Evolutionary conservation across 2,113 vertebrate species (phyloP), one percentile per base, ranked within the genome.

Genomic region (Ariopsis seemanni): DNA sequence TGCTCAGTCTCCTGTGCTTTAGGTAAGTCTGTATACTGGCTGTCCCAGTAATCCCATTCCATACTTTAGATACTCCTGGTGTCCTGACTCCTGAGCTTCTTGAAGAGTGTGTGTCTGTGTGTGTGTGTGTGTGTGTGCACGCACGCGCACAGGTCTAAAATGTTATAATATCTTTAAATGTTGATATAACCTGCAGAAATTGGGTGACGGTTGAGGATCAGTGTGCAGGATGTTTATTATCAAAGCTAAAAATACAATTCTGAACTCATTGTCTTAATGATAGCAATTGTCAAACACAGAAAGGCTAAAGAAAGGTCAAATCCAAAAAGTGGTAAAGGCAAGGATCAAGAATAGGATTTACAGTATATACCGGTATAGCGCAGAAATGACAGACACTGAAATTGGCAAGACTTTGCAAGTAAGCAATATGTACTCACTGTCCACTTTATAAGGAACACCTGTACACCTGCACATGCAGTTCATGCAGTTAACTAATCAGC

Each of bases 1-100:
- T 99, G 98, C 91, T 97, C 97, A 0, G 96, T 95, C 10, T 96
- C 96, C 0, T 99, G 97, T 52, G 92, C 95, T 87, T 95, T 95
- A 93, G 98, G 94, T 95, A 90, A 94, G 92, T 42, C 18, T 11
- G 52, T 14, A 34, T 52, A 11, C 48, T 7, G 20, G 22, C 48
- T 77, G 18, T 48, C 10, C 34, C 18, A 22, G 34, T 48, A 10
- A 74, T 42, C 17, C 34, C 34, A 22, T 15, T 42, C 5, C 34
- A 58, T 80, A 55, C 27, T 80, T 34, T 8, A 27, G 17, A 34
- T 58, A 58, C 4, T 58, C 25, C 74, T 52, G 10, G 52, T n/a
- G 5, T 77, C 48, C 15, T 18, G 69, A 34, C 7, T 34, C 69
- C 30, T 34, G 30, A 71, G 11, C 42, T 15, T 18, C 30, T 71